A percentile compares a stretch with the other conserved stretches of the same genome.
These are phyloP conservation scores for Maconellicoccus hirsutus DNA, from an alignment of 1,140 invertebrate genomes.

Conservation along the genomic window DNA sequence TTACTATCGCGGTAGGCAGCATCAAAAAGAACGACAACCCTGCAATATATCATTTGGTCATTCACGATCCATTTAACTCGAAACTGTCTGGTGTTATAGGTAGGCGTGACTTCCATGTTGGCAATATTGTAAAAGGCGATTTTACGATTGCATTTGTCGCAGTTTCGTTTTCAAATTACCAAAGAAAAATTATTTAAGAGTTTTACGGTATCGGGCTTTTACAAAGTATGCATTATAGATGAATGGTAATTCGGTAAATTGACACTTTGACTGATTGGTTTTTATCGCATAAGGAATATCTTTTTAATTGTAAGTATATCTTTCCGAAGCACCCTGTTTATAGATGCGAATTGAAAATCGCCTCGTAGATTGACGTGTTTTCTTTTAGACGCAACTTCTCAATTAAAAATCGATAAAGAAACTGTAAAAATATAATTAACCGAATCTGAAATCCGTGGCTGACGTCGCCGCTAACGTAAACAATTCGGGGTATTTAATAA, in stretches of 20 bases:
- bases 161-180: background rate
- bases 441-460: conserved; percentile 4
- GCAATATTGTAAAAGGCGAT: background rate
- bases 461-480: background rate
- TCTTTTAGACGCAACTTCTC: background rate
- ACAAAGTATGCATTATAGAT: no score
- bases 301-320: no score
- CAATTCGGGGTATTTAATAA: background rate
- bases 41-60: conserved; percentile 13
- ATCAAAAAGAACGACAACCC: conserved; percentile 1
- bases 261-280: no score
- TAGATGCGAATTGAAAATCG: no score
- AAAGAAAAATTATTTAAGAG: no score
- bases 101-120: conserved; percentile 15
- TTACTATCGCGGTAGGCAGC: no score
- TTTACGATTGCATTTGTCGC: conserved; percentile 18
- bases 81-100: background rate
- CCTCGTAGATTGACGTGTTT: background rate
- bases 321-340: no score
- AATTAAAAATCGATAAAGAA: conserved; percentile 18
- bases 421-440: conserved; percentile 16
- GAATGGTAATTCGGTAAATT: no score
- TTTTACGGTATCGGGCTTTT: no score
- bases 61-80: conserved; percentile 20
- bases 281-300: background rate